A percentile compares a stretch with the other conserved stretches of the same genome.
These are phyloP conservation scores for Heliconius ismenius DNA, from an alignment of 2,888 invertebrate species.

Conservation along the genomic window DNA sequence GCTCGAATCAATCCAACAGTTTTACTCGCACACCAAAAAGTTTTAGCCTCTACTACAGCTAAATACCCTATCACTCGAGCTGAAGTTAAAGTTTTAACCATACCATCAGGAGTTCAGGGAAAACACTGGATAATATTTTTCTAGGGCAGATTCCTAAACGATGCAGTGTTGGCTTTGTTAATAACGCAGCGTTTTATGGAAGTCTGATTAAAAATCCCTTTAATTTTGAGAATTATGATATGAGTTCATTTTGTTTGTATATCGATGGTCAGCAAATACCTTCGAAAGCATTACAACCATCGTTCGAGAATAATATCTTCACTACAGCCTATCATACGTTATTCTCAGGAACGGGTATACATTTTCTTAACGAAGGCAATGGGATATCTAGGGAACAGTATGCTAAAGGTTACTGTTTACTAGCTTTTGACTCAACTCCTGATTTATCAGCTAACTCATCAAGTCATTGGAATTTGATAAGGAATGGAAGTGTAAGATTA, in stretches of 20 bases:
- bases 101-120: not conserved
- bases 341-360: not conserved
- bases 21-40: not conserved
- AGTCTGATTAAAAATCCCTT: too few species aligned
- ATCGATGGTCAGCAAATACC: not conserved
- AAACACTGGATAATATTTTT: not conserved
- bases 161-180: not conserved
- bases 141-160: not conserved
- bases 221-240: too few species aligned
- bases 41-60: too few species aligned
- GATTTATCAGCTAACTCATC: not conserved
- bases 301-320: not conserved
- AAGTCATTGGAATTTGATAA: not conserved
- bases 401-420: not conserved
- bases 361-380: not conserved
- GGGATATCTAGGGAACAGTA: not conserved
- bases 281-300: not conserved
- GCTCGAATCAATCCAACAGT: constrained; percentile 1
- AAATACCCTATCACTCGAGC: too few species aligned
- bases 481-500: too few species aligned
- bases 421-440: not conserved
- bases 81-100: too few species aligned
- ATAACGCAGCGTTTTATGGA: not conserved
- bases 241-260: not conserved
- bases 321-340: not conserved